Base-by-base conservation (phyloP, 2,113 vertebrate genomes). In the Chroicocephalus ridibundus region DNA sequence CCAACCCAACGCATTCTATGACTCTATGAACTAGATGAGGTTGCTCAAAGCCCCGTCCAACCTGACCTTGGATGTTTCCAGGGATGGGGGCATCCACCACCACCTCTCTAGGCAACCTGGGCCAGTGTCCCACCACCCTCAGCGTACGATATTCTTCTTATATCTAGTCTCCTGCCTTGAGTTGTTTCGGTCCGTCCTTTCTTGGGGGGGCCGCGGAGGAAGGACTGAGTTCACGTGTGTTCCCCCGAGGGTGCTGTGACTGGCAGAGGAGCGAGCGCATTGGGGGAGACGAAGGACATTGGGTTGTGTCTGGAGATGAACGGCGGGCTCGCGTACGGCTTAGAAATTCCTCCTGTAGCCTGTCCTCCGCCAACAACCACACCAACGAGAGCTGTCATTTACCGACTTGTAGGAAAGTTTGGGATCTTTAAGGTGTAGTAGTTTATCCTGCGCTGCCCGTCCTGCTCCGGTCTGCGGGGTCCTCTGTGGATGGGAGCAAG, bases 241-340 rank as follows among this genome's bases (percentile, higher is more conserved):
- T 61, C 46, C 25, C 22, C 44, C 2, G 9, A 34, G 26, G 32
- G 47, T 11, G 38, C 31, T 31, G 66, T 14, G 46, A 29, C 36
- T 44, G 1, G 3, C 65, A 27, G 36, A 44, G 29, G 49, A 16
- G 42, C 1, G 6, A 46, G 15, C 40, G 9, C 2, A 1, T 34
- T 46, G 34, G 40, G 34, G 19, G 22, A 10, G 79, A 19, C 10
- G 21, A 31, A 47, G 52, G 52, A 3, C 22, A 11, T 13, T 27
- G 36, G 36, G 13, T 34, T 54, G 61, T 15, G 32, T 16, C 47
- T 44, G 49, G 61, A n/a, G 25, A 17, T 17, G 25, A 24, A 31
- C 22, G 15, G 29, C 16, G 5, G 20, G 19, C 62, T 55, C 62
- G 11, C 2, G 4, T 31, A 14, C 12, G 11, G 51, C 51, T 57